A percentile compares a stretch with the other conserved stretches of the same genome.
phyloP scores from a whole-genome alignment of 2,113 vertebrate species.

The Scartelaos histophorus region DNA sequence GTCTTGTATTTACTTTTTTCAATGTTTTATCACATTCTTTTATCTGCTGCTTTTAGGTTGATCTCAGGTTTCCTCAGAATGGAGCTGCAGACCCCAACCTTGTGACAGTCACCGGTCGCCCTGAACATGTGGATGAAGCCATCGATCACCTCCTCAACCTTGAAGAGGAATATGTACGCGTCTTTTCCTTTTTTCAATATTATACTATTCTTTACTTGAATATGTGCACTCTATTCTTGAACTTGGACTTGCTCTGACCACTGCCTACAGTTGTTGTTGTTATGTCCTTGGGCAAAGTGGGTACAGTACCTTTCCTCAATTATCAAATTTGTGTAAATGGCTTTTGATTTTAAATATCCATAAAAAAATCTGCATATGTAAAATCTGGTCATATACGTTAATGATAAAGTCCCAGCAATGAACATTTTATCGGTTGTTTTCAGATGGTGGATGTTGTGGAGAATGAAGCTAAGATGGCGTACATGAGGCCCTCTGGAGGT shows the following conservation, averaged over 20 bases:
- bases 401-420: too few species aligned
- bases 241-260: too few species aligned
- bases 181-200: not conserved
- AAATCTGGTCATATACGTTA: too few species aligned
- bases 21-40: not conserved
- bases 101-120: conserved; percentile 93
- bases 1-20: not conserved
- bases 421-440: not conserved
- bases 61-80: conserved; percentile 95
- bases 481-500: conserved; percentile 84
- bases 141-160: conserved; percentile 96
- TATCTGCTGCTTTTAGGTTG: conserved; percentile 79
- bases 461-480: conserved; percentile 89
- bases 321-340: too few species aligned
- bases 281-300: too few species aligned
- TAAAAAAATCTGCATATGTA: too few species aligned
- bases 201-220: too few species aligned
- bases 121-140: conserved; percentile 96
- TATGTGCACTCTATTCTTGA: too few species aligned
- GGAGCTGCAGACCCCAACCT: conserved; percentile 92
- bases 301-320: too few species aligned
- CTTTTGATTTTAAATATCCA: too few species aligned
- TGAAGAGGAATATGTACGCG: conserved; percentile 95
- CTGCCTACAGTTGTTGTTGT: too few species aligned
- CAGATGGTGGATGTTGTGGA: conserved; percentile 93